Base-by-base conservation (phyloP, 1,140 invertebrate species). In the Drosophila yakuba region DNA sequence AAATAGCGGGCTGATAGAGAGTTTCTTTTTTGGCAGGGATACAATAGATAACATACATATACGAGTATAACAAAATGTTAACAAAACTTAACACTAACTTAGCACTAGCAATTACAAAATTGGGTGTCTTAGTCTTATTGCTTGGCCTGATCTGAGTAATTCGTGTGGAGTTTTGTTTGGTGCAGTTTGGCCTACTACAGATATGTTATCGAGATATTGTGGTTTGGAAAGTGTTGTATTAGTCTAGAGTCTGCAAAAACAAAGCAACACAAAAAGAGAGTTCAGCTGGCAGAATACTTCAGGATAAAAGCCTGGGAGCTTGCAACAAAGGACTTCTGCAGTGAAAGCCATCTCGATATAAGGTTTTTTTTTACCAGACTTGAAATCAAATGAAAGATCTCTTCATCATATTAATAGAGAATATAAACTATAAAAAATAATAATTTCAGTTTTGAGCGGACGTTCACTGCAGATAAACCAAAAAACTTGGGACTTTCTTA, bases 191-290 rank as follows among this genome's bases (percentile, higher is more conserved):
- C 61, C 67, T 90, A 90, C 90, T 91, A 91, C 72, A 91, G 86
- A 89, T 91, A 91, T 41, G 90, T 91, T 58, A 91, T 91, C 76
- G 90, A 91, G 76, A 91, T 91, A 85, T 90, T 91, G 90, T 91
- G 90, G 86, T 90, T 91, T 91, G 81, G 90, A 91, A 91, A 91
- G 71, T 89, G 90, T 74, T 91, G 90, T 63, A 88, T 90, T 67
- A 90, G 69, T 85, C 86, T 91, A 80, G 86, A 89, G 80, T 91
- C 90, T 91, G 90, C 67, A 90, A 91, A 82, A 66, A 72, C 74
- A 89, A 78, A 89, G 51, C 55, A 64, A 80, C 78, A 75, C 60
- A 80, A 76, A 69, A 85, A 80, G 61, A 84, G 38, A 88, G 41
- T 76, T 67, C 64, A 78, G 69, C 78, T 59, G 54, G 41, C 58